Percentiles rank a stretch among this genome's conserved stretches.
These are phyloP conservation scores for Cryptoblepharus egeriae DNA, from an alignment of 2,797 vertebrate species.

Conservation along the genomic window DNA sequence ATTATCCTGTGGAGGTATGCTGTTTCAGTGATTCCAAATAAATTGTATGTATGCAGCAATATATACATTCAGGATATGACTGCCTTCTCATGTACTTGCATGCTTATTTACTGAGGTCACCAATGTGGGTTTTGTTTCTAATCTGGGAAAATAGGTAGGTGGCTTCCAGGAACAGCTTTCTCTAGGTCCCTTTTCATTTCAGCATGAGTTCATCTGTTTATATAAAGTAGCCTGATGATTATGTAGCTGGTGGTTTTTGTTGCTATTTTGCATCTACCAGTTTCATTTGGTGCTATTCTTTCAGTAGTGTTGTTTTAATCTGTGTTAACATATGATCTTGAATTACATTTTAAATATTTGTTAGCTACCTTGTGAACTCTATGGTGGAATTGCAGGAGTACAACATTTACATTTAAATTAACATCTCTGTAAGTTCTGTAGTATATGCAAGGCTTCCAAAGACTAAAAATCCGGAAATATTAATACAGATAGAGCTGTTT, in stretches of 20 bases:
- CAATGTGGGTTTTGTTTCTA: neutral
- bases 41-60: neutral
- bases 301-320: neutral
- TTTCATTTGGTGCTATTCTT: neutral
- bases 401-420: too few relatives aligned
- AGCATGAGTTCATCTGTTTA: too few relatives aligned
- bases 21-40: neutral
- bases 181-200: neutral
- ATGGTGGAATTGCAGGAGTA: too few relatives aligned
- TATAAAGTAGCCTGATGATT: neutral
- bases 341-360: neutral
- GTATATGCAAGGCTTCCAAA: neutral
- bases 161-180: neutral
- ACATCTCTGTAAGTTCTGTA: neutral
- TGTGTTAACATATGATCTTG: neutral
- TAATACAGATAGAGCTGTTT: neutral
- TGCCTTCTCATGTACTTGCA: neutral
- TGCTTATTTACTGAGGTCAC: neutral
- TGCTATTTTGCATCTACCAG: neutral
- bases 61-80: neutral
- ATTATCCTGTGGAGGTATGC: constrained; percentile 88
- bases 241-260: neutral
- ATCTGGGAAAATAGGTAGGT: too few relatives aligned
- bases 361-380: neutral
- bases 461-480: neutral